phyloP scores from a whole-genome alignment of 2,113 vertebrate genomes.

The Vulpes ferrilata region DNA sequence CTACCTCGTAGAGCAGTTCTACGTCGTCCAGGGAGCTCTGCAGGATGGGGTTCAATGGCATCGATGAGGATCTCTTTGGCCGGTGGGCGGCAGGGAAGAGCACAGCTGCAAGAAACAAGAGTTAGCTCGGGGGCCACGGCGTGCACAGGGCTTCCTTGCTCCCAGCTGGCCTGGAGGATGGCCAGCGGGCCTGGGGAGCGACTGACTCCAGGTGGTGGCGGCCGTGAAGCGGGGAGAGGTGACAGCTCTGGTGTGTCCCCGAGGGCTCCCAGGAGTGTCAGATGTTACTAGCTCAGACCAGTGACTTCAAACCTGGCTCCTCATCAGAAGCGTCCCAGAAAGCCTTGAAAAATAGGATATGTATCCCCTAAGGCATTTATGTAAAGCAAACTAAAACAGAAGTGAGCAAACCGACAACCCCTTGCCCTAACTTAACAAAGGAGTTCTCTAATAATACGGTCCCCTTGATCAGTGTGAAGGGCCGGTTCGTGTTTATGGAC shows the following conservation, averaged over 20 bases:
- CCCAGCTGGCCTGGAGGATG: fast-evolving
- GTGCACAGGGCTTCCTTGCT: fast-evolving
- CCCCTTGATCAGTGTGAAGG: background rate
- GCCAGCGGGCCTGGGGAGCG: background rate
- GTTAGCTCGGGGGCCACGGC: background rate
- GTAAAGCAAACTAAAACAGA: background rate
- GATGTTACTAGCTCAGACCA: background rate
- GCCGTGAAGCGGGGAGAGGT: background rate
- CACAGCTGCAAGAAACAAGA: conserved; percentile 83
- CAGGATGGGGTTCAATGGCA: conserved; percentile 91
- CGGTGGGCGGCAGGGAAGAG: conserved; percentile 93
- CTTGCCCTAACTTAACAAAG: too few relatives aligned
- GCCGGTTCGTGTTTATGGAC: background rate
- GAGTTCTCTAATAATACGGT: background rate
- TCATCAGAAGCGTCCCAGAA: background rate
- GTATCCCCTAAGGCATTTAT: background rate
- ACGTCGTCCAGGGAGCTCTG: conserved; percentile 92
- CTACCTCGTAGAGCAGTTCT: conserved; percentile 90
- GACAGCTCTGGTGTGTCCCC: background rate
- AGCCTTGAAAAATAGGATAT: background rate
- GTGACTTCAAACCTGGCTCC: background rate
- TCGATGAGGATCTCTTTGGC: conserved; percentile 89
- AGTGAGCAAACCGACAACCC: background rate
- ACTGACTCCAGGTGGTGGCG: background rate
- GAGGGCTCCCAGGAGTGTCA: background rate